These are phyloP conservation scores for Ibycter americanus DNA, from an alignment of 2,797 vertebrate genomes.

Conservation along the genomic window DNA sequence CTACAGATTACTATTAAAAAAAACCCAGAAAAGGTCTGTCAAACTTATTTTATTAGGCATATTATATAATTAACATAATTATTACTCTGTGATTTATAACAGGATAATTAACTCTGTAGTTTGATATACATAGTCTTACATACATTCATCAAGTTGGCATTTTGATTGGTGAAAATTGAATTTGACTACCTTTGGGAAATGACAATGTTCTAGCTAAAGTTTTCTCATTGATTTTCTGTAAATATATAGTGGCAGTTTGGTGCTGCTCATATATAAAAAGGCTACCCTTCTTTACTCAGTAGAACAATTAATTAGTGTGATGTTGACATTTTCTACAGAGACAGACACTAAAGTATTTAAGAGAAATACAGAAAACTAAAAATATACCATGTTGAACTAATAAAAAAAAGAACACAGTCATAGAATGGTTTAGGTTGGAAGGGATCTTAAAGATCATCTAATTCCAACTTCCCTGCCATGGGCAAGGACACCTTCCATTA, in stretches of 20 bases:
- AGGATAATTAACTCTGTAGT: not conserved
- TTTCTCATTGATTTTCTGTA: constrained; percentile 32
- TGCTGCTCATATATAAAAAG: not conserved
- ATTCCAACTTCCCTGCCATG: too few species aligned
- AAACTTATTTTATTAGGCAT: not conserved
- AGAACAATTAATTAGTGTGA: constrained; percentile 9
- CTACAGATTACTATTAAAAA: not conserved
- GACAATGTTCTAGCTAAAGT: not conserved
- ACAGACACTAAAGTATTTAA: not conserved
- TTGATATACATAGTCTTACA: not conserved
- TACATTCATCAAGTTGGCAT: constrained; percentile 8
- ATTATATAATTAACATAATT: not conserved
- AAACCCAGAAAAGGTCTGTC: not conserved
- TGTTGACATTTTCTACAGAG: constrained; percentile 15
- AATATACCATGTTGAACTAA: not conserved
- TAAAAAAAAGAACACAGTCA: not conserved
- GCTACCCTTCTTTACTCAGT: not conserved
- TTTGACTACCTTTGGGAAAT: constrained; percentile 23
- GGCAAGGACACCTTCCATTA: too few species aligned
- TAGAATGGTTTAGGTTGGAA: too few species aligned
- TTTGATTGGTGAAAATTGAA: constrained; percentile 37
- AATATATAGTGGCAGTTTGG: not conserved
- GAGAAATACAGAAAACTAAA: constrained; percentile 26
- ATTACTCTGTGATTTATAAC: not conserved
- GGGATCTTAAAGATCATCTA: too few species aligned